phyloP scores from a whole-genome alignment of 2,113 vertebrate species.

The Apaloderma vittatum region DNA sequence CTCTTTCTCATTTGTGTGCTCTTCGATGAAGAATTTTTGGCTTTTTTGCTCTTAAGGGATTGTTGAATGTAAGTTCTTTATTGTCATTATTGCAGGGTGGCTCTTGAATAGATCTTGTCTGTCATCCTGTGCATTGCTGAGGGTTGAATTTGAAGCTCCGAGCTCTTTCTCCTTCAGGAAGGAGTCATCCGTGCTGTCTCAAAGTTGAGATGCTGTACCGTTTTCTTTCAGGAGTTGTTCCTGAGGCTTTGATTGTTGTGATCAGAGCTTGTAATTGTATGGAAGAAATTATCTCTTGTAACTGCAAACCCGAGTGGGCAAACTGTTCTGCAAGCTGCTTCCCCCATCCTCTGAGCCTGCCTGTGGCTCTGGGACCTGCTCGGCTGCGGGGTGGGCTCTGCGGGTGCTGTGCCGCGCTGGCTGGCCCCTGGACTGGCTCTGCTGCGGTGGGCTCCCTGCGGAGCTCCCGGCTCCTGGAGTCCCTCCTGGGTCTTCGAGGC shows the following conservation, averaged over 20 bases:
- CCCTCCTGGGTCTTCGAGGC: neutral
- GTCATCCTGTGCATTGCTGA: neutral
- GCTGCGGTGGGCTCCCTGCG: accelerated
- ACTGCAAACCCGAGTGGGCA: neutral
- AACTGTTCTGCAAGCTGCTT: neutral
- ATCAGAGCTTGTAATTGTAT: neutral
- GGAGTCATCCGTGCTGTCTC: neutral
- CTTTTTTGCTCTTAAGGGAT: neutral
- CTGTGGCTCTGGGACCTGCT: neutral
- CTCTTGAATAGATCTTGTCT: conserved; percentile 18
- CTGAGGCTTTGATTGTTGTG: neutral
- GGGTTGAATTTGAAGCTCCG: neutral
- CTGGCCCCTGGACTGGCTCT: accelerated
- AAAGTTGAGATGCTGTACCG: neutral
- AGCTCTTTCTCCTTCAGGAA: neutral
- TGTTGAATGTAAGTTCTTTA: neutral
- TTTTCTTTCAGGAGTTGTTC: neutral
- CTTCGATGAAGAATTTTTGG: neutral
- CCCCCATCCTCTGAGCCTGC: neutral
- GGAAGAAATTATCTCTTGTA: neutral
- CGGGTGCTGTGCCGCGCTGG: neutral
- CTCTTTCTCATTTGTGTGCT: neutral
- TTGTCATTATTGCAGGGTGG: neutral
- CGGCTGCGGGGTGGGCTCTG: neutral
- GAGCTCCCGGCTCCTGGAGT: accelerated